phyloP scores from a whole-genome alignment of 2,888 invertebrate species.

The Acanthopleura granulata region DNA sequence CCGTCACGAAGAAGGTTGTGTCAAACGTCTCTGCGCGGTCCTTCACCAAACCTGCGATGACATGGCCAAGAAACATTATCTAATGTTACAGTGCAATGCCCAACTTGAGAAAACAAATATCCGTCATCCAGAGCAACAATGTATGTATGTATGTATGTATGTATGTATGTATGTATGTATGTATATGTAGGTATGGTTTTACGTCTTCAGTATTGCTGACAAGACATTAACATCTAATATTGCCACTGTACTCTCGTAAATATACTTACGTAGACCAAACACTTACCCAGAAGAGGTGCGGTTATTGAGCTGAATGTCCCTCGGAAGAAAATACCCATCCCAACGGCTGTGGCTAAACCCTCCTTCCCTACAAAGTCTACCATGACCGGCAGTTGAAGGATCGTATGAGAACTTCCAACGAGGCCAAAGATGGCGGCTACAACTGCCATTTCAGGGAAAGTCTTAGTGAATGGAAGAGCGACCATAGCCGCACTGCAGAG shows the following conservation, averaged over 20 bases:
- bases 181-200: too few relatives aligned
- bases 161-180: too few relatives aligned
- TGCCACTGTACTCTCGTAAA: too few relatives aligned
- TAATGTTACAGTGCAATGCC: too few relatives aligned
- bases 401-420: conserved; percentile 6
- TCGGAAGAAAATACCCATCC: not conserved
- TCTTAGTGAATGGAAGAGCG: not conserved
- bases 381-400: conserved; percentile 4
- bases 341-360: not conserved
- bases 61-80: too few relatives aligned
- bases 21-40: not conserved
- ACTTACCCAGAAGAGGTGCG: conserved; percentile 12
- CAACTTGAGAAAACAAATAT: too few relatives aligned
- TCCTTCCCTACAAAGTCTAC: conserved; percentile 14
- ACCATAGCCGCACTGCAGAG: not conserved
- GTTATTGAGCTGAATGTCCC: not conserved
- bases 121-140: too few relatives aligned
- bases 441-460: not conserved
- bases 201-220: too few relatives aligned
- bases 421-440: not conserved
- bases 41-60: conserved; percentile 3
- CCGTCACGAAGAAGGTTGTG: not conserved
- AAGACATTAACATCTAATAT: too few relatives aligned
- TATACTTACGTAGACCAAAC: not conserved
- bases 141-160: too few relatives aligned